Percentiles rank a stretch among this genome's conserved stretches.
Evolutionary conservation across 2,797 vertebrate genomes (phyloP).

Genomic region (Mallotus villosus): DNA sequence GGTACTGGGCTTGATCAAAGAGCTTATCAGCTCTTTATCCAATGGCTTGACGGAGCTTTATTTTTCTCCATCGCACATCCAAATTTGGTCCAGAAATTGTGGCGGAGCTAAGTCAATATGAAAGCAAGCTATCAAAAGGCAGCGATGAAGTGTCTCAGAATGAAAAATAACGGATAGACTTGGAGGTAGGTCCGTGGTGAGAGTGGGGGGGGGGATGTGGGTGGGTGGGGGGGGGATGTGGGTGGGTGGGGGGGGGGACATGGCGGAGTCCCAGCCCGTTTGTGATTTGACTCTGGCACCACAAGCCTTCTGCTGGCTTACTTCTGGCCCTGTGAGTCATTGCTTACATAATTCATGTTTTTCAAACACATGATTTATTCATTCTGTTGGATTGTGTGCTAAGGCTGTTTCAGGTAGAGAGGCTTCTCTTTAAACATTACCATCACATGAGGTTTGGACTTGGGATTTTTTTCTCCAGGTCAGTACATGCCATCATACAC

Average conservation of each 20-base stretch:
- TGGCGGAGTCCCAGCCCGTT: slow-evolving; percentile 32
- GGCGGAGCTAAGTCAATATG: background rate
- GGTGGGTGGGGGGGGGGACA: slow-evolving; percentile 25
- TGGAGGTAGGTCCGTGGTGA: background rate
- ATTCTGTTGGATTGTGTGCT: slow-evolving; percentile 37
- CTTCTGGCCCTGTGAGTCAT: slow-evolving; percentile 68
- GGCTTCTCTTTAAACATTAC: slow-evolving; percentile 27
- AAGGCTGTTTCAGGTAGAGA: slow-evolving; percentile 40
- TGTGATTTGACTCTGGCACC: slow-evolving; percentile 45
- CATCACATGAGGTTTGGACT: slow-evolving; percentile 24
- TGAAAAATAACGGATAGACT: background rate
- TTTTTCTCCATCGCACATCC: background rate
- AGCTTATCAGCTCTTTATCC: background rate
- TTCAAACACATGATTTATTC: slow-evolving; percentile 71
- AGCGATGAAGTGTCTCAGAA: background rate
- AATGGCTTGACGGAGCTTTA: background rate
- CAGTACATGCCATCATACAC: slow-evolving; percentile 25
- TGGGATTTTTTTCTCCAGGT: slow-evolving; percentile 5
- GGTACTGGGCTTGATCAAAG: background rate
- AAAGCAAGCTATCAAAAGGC: too few species aligned
- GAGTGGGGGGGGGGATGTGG: background rate
- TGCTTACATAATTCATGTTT: slow-evolving; percentile 70
- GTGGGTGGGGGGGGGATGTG: slow-evolving; percentile 27
- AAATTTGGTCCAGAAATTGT: too few species aligned
- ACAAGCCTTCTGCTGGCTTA: slow-evolving; percentile 47